These are phyloP conservation scores for Halcyon senegalensis DNA, from an alignment of 2,113 vertebrate genomes.

Conservation along the genomic window DNA sequence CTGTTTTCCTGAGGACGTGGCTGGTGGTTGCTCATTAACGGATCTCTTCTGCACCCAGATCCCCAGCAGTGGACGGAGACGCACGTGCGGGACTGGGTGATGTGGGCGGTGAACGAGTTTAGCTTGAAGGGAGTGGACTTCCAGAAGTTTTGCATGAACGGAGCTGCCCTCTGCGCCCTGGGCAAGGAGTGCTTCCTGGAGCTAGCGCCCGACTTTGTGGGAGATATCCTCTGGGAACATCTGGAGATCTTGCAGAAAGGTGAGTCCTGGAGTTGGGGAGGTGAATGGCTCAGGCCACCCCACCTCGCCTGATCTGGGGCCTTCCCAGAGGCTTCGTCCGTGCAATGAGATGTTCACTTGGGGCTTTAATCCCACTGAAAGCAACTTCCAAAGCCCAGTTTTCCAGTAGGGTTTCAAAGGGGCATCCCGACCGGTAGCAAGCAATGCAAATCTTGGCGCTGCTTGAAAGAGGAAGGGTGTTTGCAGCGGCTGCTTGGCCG, in stretches of 20 bases:
- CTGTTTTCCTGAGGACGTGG: not conserved
- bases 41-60: slow-evolving; percentile 74
- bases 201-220: slow-evolving; percentile 96
- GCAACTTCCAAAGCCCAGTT: not conserved
- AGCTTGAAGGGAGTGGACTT: slow-evolving; percentile 97
- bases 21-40: not conserved
- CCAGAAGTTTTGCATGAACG: slow-evolving; percentile 94
- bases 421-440: not conserved
- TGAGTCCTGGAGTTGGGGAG: slow-evolving; percentile 33
- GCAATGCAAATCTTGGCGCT: not conserved
- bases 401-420: not conserved
- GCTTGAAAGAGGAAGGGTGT: slow-evolving; percentile 19
- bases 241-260: slow-evolving; percentile 99
- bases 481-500: not conserved
- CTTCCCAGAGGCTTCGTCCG: not conserved
- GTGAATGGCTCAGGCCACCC: rapidly evolving
- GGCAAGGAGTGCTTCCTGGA: slow-evolving; percentile 98
- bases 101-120: slow-evolving; percentile 97
- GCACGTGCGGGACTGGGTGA: slow-evolving; percentile 93
- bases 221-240: slow-evolving; percentile 99
- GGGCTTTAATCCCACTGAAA: not conserved
- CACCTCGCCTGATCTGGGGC: not conserved
- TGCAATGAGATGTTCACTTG: not conserved
- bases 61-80: slow-evolving; percentile 95
- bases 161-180: slow-evolving; percentile 90